These are phyloP conservation scores for Lepilemur ruficaudatus DNA, from an alignment of 2,797 vertebrate species.

Conservation along the genomic window DNA sequence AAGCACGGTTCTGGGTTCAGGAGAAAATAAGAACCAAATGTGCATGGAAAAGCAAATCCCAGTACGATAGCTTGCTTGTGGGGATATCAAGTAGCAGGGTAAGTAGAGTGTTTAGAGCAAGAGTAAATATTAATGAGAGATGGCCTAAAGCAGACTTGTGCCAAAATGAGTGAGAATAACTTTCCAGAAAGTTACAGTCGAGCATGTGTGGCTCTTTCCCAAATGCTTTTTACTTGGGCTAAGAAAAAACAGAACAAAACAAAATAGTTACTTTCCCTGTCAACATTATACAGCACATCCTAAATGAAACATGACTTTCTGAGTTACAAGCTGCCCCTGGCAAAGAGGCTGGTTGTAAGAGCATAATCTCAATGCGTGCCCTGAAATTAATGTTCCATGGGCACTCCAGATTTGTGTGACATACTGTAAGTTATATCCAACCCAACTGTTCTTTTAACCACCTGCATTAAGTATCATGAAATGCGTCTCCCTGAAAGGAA, in stretches of 20 bases:
- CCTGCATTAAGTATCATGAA: slow-evolving; percentile 50
- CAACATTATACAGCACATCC: neutral
- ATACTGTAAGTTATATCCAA: slow-evolving; percentile 36
- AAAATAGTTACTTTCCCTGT: slow-evolving; percentile 38
- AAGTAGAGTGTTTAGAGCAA: neutral
- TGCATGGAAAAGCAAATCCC: neutral
- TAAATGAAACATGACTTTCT: slow-evolving; percentile 57
- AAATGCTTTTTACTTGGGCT: neutral
- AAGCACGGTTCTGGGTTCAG: neutral
- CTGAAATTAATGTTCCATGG: slow-evolving; percentile 64
- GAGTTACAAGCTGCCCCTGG: slow-evolving; percentile 63
- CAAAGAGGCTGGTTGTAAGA: slow-evolving; percentile 61
- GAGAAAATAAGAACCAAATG: neutral
- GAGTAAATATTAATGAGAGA: neutral
- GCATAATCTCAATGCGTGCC: neutral
- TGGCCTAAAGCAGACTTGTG: neutral
- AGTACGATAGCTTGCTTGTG: neutral
- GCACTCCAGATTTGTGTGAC: slow-evolving; percentile 49
- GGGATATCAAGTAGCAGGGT: neutral
- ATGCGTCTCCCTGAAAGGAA: slow-evolving; percentile 50
- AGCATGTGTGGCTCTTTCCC: neutral
- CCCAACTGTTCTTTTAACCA: slow-evolving; percentile 45
- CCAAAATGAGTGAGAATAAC: neutral
- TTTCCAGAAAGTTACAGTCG: neutral
- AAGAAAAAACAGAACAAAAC: neutral